These are phyloP conservation scores for Cyaniris semiargus DNA, from an alignment of 2,888 invertebrate genomes.

Conservation along the genomic window DNA sequence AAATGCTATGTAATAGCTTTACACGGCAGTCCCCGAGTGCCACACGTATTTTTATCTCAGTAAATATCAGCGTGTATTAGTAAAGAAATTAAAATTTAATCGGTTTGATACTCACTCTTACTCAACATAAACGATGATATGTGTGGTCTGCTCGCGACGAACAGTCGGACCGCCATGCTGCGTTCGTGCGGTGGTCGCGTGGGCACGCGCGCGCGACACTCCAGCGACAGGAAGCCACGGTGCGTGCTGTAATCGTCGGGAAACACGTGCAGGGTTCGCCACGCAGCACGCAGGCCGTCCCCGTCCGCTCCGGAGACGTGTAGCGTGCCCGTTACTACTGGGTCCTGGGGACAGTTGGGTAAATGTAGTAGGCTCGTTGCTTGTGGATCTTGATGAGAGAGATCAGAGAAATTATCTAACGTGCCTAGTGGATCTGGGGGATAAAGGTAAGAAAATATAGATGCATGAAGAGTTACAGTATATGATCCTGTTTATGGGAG, in stretches of 20 bases:
- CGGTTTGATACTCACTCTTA: constrained; percentile 75
- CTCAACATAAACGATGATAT: constrained; percentile 76
- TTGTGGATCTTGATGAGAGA: too few relatives aligned
- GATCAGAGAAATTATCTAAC: too few relatives aligned
- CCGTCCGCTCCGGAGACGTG: constrained; percentile 70
- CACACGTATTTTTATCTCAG: too few relatives aligned
- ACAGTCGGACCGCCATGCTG: constrained; percentile 71
- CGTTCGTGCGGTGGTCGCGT: constrained; percentile 65
- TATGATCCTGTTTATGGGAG: too few relatives aligned
- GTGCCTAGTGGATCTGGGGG: too few relatives aligned
- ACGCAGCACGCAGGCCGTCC: constrained; percentile 69
- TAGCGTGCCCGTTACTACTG: constrained; percentile 62
- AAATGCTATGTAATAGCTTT: too few relatives aligned
- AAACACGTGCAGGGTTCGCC: constrained; percentile 69
- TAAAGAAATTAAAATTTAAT: too few relatives aligned
- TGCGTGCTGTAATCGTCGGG: constrained; percentile 71
- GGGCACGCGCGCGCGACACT: constrained; percentile 65
- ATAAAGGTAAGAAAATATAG: too few relatives aligned
- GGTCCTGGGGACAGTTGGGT: constrained; percentile 54
- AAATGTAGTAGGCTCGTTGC: too few relatives aligned
- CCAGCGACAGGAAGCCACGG: constrained; percentile 66
- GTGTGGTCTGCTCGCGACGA: constrained; percentile 68
- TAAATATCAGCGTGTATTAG: too few relatives aligned
- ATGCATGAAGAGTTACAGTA: too few relatives aligned
- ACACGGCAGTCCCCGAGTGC: too few relatives aligned